A percentile compares a stretch with the other conserved stretches of the same genome.
phyloP scores from a whole-genome alignment of 23 tunicate genomes.

The Diplosoma virens region DNA sequence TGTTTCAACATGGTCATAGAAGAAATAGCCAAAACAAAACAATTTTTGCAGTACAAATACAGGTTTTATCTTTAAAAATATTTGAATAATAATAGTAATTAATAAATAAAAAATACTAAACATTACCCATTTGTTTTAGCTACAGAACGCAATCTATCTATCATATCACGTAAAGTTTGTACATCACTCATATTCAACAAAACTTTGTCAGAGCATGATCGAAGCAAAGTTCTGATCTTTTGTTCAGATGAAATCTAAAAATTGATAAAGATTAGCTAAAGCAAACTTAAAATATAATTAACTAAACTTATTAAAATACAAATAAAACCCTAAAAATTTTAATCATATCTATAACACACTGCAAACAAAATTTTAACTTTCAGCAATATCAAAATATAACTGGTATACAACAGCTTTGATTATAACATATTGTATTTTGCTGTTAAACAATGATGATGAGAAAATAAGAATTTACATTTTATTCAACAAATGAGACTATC shows the following conservation, averaged over 20 bases:
- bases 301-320: background rate
- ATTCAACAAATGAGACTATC: too few relatives aligned
- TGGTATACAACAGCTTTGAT: too few relatives aligned
- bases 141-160: slow-evolving; percentile 75
- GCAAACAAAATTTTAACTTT: too few relatives aligned
- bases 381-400: too few relatives aligned
- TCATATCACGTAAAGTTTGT: slow-evolving; percentile 55
- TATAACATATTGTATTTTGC: too few relatives aligned
- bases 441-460: too few relatives aligned
- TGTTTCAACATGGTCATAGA: too few relatives aligned
- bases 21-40: too few relatives aligned
- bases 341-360: too few relatives aligned
- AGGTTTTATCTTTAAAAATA: too few relatives aligned
- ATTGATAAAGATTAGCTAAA: background rate
- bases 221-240: slow-evolving; percentile 32
- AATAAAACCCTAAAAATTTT: background rate
- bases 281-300: background rate
- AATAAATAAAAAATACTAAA: background rate
- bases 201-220: slow-evolving; percentile 79
- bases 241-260: slow-evolving; percentile 66
- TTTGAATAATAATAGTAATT: background rate
- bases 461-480: too few relatives aligned
- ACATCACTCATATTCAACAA: slow-evolving; percentile 68
- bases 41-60: too few relatives aligned
- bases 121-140: slow-evolving; percentile 77